These are phyloP conservation scores for Plagodis pulveraria DNA, from an alignment of 2,888 invertebrate genomes.

Conservation along the genomic window DNA sequence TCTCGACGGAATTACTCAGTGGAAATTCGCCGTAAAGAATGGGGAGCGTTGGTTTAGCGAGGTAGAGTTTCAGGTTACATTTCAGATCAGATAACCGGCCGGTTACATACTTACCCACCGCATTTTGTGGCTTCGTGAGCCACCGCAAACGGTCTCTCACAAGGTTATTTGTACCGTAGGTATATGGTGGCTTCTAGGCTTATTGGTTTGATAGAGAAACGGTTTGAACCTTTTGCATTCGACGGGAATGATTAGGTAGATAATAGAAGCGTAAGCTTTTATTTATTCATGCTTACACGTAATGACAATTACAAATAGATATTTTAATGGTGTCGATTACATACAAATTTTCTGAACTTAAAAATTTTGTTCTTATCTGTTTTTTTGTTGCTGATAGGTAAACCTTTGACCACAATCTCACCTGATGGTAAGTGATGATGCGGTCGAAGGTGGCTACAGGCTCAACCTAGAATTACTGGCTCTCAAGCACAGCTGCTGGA, in stretches of 20 bases:
- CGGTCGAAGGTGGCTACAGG: no score
- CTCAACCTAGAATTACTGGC: no score
- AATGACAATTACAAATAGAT: no score
- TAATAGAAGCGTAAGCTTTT: slow-evolving; percentile 7
- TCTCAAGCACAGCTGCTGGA: no score
- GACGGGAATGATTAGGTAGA: background rate
- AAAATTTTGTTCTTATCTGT: no score
- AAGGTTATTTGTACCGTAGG: slow-evolving; percentile 37
- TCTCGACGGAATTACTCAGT: slow-evolving; percentile 32
- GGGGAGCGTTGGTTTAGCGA: slow-evolving; percentile 33
- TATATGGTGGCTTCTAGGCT: slow-evolving; percentile 22
- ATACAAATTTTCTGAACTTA: no score
- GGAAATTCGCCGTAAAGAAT: slow-evolving; percentile 31
- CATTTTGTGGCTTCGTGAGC: slow-evolving; percentile 75
- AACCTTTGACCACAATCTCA: no score
- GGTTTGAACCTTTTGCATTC: slow-evolving; percentile 14
- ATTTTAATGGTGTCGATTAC: no score
- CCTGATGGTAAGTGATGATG: no score
- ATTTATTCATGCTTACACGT: no score
- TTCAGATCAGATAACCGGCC: slow-evolving; percentile 67
- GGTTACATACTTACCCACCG: slow-evolving; percentile 54
- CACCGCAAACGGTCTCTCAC: slow-evolving; percentile 56
- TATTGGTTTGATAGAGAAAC: slow-evolving; percentile 25
- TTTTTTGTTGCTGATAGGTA: no score
- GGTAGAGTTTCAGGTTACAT: slow-evolving; percentile 64